These are phyloP conservation scores for Macrosteles quadrilineatus DNA, from an alignment of 1,140 invertebrate genomes.

Conservation along the genomic window DNA sequence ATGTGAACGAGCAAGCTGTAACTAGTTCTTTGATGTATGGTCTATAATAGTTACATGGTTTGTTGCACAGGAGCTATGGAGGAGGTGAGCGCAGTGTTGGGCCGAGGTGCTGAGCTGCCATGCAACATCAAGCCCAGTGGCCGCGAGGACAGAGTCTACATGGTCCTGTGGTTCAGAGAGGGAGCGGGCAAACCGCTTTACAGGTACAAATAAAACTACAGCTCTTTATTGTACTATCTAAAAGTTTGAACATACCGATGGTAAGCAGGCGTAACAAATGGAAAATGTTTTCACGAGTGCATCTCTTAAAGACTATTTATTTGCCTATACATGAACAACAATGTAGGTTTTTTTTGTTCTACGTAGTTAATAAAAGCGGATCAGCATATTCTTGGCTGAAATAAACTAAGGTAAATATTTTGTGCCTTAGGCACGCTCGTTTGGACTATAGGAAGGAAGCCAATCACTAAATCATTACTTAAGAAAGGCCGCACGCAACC, in stretches of 20 bases:
- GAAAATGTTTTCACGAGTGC: neutral
- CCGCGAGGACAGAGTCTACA: constrained; percentile 79
- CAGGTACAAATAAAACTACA: constrained; percentile 59
- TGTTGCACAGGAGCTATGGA: constrained; percentile 38
- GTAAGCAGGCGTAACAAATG: constrained; percentile 4
- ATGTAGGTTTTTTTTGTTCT: neutral
- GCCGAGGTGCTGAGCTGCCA: constrained; percentile 72
- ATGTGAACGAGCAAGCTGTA: no score
- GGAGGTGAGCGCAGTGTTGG: constrained; percentile 74
- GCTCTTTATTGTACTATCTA: neutral
- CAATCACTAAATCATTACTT: no score
- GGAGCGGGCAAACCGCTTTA: constrained; percentile 81
- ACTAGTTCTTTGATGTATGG: no score
- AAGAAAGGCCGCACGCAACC: no score
- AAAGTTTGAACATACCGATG: constrained; percentile 11
- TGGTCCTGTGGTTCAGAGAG: constrained; percentile 89
- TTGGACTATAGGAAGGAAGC: no score
- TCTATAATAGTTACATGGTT: no score
- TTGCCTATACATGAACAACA: neutral
- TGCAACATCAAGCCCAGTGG: constrained; percentile 80
- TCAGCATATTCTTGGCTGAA: no score
- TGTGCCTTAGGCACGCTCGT: no score
- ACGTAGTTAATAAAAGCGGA: no score
- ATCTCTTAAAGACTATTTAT: neutral
- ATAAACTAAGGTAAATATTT: no score